Conservation (phyloP, 2,888 invertebrate genomes). For the Metalampra italica region DNA sequence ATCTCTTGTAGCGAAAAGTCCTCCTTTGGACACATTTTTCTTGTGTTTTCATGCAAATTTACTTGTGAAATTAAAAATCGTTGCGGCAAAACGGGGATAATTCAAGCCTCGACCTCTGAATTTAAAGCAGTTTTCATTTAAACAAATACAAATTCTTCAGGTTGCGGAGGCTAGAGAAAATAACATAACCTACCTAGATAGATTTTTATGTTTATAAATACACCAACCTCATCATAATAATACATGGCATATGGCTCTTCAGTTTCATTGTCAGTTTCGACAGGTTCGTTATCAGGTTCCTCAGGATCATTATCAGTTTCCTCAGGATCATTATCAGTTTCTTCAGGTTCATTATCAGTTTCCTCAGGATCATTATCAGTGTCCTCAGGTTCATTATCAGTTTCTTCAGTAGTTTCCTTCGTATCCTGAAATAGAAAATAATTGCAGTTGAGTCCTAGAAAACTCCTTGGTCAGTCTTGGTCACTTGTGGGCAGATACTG, state of each 20-base stretch:
- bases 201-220: neutral
- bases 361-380: neutral
- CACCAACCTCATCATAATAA: constrained; percentile 5
- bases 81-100: too few species aligned
- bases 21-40: too few species aligned
- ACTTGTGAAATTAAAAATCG: too few species aligned
- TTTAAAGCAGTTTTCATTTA: neutral
- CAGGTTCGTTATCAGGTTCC: neutral
- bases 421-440: too few species aligned
- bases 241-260: constrained; percentile 1
- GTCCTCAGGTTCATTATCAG: constrained; percentile 1
- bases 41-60: too few species aligned
- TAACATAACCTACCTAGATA: neutral
- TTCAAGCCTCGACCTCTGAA: neutral
- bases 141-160: neutral
- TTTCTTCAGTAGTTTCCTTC: neutral
- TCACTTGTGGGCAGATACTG: too few species aligned
- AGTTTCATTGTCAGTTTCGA: neutral
- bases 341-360: constrained; percentile 1
- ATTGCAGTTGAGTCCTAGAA: too few species aligned
- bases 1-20: too few species aligned
- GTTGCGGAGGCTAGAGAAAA: neutral
- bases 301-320: neutral
- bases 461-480: too few species aligned
- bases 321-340: neutral